A percentile compares a stretch with the other conserved stretches of the same genome.
phyloP scores from a whole-genome alignment of 64 coral and sea anemone genomes.

The Stylophora pistillata region DNA sequence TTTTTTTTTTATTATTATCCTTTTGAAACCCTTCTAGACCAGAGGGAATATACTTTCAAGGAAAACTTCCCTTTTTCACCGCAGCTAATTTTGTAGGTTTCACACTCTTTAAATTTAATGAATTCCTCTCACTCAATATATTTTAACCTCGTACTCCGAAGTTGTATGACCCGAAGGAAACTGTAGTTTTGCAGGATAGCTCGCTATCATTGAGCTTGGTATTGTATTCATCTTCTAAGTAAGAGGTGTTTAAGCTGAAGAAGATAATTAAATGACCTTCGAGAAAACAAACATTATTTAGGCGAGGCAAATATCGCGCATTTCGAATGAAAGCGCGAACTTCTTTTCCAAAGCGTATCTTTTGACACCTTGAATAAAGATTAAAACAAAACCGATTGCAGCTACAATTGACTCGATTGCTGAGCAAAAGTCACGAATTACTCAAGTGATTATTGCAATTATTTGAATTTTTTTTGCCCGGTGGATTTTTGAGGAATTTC shows the following conservation, averaged over 20 bases:
- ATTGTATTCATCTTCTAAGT: slow-evolving; percentile 22
- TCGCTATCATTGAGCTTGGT: background rate
- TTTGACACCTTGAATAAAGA: slow-evolving; percentile 6
- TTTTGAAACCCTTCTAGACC: background rate
- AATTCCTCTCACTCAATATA: too few species aligned
- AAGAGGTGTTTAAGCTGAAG: slow-evolving; percentile 26
- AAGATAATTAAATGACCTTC: slow-evolving; percentile 44
- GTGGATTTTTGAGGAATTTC: background rate
- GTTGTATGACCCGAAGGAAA: background rate
- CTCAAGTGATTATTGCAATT: background rate
- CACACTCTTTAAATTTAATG: background rate
- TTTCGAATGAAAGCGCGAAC: background rate
- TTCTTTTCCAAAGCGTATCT: background rate
- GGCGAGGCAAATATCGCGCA: background rate
- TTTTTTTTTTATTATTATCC: background rate
- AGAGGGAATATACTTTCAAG: too few species aligned
- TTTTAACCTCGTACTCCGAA: background rate
- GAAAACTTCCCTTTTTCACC: too few species aligned
- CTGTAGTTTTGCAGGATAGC: slow-evolving; percentile 4
- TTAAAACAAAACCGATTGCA: background rate
- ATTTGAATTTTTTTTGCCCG: background rate
- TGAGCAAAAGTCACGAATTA: background rate
- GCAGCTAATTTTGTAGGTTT: background rate
- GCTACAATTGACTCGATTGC: background rate
- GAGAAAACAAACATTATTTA: slow-evolving; percentile 27